phyloP scores from a whole-genome alignment of 1,140 invertebrate species.

The Dreissena rostriformis region DNA sequence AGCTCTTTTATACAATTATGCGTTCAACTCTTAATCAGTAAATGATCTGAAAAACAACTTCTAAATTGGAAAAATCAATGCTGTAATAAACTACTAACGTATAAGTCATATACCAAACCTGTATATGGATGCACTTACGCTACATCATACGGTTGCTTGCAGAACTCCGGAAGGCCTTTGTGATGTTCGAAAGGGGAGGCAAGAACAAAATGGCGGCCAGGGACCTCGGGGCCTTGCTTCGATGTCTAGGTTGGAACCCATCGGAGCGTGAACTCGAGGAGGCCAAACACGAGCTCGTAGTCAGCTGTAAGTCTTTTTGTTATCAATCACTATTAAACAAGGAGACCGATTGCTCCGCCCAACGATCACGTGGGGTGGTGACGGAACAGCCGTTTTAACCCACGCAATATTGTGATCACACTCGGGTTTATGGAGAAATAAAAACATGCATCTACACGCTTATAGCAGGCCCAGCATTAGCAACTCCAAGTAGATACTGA shows the following conservation, averaged over 20 bases:
- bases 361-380: too few species aligned
- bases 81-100: neutral
- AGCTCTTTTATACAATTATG: too few species aligned
- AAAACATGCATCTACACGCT: too few species aligned
- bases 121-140: neutral
- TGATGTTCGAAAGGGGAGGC: constrained; percentile 71
- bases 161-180: constrained; percentile 70
- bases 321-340: neutral
- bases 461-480: too few species aligned
- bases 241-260: constrained; percentile 71
- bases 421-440: too few species aligned
- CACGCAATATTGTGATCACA: too few species aligned
- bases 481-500: too few species aligned
- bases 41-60: too few species aligned
- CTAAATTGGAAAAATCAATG: too few species aligned
- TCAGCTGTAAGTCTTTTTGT: constrained; percentile 58
- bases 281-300: constrained; percentile 69
- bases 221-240: constrained; percentile 65
- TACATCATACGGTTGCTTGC: constrained; percentile 30
- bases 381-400: too few species aligned
- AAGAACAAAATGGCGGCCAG: constrained; percentile 67
- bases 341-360: too few species aligned
- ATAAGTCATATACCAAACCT: neutral
- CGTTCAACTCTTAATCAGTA: too few species aligned
- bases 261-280: constrained; percentile 72